Conservation (phyloP, 1,140 invertebrate species). For the Drosophila littoralis region DNA sequence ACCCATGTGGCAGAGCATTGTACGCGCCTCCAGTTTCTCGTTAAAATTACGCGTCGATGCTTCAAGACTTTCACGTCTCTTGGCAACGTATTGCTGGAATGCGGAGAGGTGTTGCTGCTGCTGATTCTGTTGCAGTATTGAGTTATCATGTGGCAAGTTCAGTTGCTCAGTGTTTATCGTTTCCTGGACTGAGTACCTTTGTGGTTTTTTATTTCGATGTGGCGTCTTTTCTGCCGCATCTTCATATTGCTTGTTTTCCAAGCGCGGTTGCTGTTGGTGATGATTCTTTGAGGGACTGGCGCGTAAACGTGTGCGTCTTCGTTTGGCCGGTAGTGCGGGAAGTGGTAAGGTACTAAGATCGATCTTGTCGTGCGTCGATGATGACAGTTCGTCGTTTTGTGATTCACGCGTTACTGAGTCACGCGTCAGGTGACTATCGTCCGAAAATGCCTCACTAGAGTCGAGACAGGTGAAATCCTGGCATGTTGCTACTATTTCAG, state of each 20-base stretch:
- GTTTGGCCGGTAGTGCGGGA: constrained; percentile 76
- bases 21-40: constrained; percentile 82
- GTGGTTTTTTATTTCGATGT: constrained; percentile 33
- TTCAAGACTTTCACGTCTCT: constrained; percentile 78
- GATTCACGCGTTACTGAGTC: constrained; percentile 79
- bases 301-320: constrained; percentile 67
- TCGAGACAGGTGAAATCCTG: constrained; percentile 75
- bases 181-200: constrained; percentile 24
- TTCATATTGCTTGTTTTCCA: constrained; percentile 40
- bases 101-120: constrained; percentile 63
- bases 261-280: constrained; percentile 44
- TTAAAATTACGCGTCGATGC: constrained; percentile 80
- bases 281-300: constrained; percentile 71
- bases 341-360: constrained; percentile 78
- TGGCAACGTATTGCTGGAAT: constrained; percentile 80
- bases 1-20: constrained; percentile 79
- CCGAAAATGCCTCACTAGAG: constrained; percentile 79
- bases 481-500: constrained; percentile 26
- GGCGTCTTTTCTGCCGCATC: constrained; percentile 17
- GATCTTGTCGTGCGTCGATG: constrained; percentile 78
- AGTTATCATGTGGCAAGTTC: constrained; percentile 2
- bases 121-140: constrained; percentile 21
- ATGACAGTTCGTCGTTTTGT: constrained; percentile 78
- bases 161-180: constrained; percentile 28
- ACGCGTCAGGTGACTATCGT: constrained; percentile 80